These are phyloP conservation scores for Falco biarmicus DNA, from an alignment of 2,797 vertebrate species.

Conservation along the genomic window DNA sequence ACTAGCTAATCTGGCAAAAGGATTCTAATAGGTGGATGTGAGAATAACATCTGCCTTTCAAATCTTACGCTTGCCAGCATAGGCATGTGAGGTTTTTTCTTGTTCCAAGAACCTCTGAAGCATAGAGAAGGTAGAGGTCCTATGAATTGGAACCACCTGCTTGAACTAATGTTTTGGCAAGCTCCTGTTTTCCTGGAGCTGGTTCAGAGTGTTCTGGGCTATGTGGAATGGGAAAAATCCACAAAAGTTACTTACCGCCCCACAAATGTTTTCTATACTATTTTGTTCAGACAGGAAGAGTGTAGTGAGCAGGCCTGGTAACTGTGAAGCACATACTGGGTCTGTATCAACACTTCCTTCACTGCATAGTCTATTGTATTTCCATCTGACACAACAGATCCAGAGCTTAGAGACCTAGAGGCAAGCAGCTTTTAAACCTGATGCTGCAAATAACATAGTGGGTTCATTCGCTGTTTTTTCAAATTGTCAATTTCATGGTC, in stretches of 20 bases:
- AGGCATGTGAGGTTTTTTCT: constrained; percentile 5
- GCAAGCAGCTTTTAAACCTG: not conserved
- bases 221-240: constrained; percentile 32
- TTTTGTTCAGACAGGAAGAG: not conserved
- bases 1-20: constrained; percentile 53
- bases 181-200: constrained; percentile 29
- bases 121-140: constrained; percentile 42
- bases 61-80: not conserved
- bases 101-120: constrained; percentile 60
- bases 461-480: not conserved
- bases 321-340: not conserved
- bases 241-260: not conserved
- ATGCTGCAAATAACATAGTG: not conserved
- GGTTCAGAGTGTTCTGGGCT: constrained; percentile 6
- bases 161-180: constrained; percentile 57
- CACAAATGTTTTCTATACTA: not conserved
- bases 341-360: not conserved
- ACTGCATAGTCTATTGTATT: not conserved
- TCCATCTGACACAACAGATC: not conserved
- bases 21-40: constrained; percentile 30
- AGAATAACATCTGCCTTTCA: constrained; percentile 67
- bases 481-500: not conserved
- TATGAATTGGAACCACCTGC: constrained; percentile 63
- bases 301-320: not conserved
- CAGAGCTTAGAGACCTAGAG: not conserved